These are phyloP conservation scores for Lochmaea crataegi DNA, from an alignment of 2,888 invertebrate species.

Conservation along the genomic window DNA sequence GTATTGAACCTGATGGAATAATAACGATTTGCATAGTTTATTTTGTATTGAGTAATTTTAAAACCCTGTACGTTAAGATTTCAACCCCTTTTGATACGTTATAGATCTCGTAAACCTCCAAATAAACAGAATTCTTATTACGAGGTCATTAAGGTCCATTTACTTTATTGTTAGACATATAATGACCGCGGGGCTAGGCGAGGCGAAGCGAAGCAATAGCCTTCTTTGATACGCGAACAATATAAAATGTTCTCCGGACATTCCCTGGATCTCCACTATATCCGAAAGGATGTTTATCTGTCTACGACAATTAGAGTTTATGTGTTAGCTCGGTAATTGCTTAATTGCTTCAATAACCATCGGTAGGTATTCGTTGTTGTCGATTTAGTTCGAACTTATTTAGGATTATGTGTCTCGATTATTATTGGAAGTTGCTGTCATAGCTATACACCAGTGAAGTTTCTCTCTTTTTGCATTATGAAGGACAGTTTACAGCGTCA, in stretches of 20 bases:
- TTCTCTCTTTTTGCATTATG: too few relatives aligned
- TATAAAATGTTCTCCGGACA: slow-evolving; percentile 13
- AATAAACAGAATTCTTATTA: slow-evolving; percentile 17
- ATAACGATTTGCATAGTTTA: too few relatives aligned
- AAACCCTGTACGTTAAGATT: too few relatives aligned
- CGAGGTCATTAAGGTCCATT: slow-evolving; percentile 17
- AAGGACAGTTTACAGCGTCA: too few relatives aligned
- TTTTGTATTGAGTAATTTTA: not conserved
- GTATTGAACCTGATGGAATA: too few relatives aligned
- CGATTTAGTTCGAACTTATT: slow-evolving; percentile 13
- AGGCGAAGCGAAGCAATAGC: slow-evolving; percentile 13
- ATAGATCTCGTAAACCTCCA: slow-evolving; percentile 9
- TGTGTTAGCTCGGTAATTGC: slow-evolving; percentile 38
- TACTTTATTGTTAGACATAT: slow-evolving; percentile 14
- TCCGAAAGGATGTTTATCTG: slow-evolving; percentile 19
- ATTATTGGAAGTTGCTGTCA: not conserved
- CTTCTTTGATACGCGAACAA: slow-evolving; percentile 22
- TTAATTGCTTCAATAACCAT: slow-evolving; percentile 45
- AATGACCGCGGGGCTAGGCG: slow-evolving; percentile 10
- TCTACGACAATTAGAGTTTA: slow-evolving; percentile 35
- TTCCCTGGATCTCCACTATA: slow-evolving; percentile 2
- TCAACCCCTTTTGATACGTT: not conserved
- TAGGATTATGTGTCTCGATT: not conserved
- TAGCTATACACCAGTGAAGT: not conserved
- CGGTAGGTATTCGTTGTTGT: slow-evolving; percentile 4